Percentiles rank a stretch among this genome's conserved stretches.
Conservation (phyloP, 2,797 vertebrate genomes). For the Thalassophryne amazonica region DNA sequence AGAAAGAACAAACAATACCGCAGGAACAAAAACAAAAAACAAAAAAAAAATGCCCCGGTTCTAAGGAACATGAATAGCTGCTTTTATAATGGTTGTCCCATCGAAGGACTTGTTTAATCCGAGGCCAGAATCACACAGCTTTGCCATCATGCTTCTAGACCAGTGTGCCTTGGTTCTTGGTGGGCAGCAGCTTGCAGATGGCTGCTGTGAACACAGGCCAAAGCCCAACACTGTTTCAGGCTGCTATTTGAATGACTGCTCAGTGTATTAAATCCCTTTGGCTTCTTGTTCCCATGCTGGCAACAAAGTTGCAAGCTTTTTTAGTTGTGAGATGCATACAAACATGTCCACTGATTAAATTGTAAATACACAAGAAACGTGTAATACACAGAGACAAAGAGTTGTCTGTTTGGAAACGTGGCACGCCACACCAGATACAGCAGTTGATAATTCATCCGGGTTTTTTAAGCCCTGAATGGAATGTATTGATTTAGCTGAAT, state of each 20-base stretch:
- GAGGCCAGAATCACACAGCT: conserved; percentile 59
- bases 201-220: conserved; percentile 69
- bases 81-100: conserved; percentile 60
- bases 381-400: conserved; percentile 54
- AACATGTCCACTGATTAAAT: conserved; percentile 69
- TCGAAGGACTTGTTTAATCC: conserved; percentile 69
- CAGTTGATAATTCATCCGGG: conserved; percentile 61
- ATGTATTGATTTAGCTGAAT: conserved; percentile 52
- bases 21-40: conserved; percentile 17
- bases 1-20: conserved; percentile 31
- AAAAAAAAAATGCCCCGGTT: not conserved
- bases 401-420: conserved; percentile 56
- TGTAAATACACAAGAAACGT: conserved; percentile 73
- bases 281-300: conserved; percentile 59
- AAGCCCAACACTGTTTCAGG: conserved; percentile 69
- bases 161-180: conserved; percentile 59
- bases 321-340: conserved; percentile 63
- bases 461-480: conserved; percentile 41
- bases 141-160: conserved; percentile 65
- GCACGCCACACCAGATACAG: conserved; percentile 63
- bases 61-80: conserved; percentile 49
- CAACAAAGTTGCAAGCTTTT: conserved; percentile 65
- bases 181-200: conserved; percentile 73
- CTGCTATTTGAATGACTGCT: conserved; percentile 72
- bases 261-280: conserved; percentile 71